A percentile compares a stretch with the other conserved stretches of the same genome.
phyloP scores from a whole-genome alignment of 2,888 invertebrate genomes.

The Pandemis cinnamomeana region DNA sequence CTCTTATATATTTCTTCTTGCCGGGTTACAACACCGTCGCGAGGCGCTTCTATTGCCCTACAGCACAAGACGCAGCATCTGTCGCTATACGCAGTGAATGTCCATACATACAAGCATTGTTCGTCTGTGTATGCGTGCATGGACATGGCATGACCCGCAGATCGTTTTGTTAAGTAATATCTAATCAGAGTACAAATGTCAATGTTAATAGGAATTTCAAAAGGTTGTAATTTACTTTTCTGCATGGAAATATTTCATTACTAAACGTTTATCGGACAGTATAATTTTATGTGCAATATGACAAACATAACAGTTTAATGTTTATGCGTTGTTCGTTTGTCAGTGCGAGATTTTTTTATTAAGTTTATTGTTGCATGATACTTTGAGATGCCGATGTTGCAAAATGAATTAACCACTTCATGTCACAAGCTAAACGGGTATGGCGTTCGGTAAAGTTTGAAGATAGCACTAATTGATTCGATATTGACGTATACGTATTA shows the following conservation, averaged over 20 bases:
- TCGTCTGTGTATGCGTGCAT: constrained; percentile 58
- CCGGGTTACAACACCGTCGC: constrained; percentile 69
- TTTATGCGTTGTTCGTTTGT: constrained; percentile 22
- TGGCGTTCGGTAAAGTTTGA: not conserved
- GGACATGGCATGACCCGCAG: constrained; percentile 59
- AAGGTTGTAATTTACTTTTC: constrained; percentile 58
- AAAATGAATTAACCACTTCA: no score
- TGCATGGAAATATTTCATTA: constrained; percentile 48
- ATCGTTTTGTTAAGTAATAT: constrained; percentile 63
- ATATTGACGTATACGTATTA: not conserved
- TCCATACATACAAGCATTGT: constrained; percentile 36
- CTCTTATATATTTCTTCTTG: constrained; percentile 81
- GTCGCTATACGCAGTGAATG: constrained; percentile 43
- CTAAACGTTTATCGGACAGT: constrained; percentile 47
- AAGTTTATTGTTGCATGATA: constrained; percentile 20
- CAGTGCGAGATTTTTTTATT: constrained; percentile 25
- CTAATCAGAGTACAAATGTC: constrained; percentile 67
- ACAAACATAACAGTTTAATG: constrained; percentile 43
- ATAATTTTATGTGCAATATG: constrained; percentile 45
- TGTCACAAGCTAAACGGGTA: no score
- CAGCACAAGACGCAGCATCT: constrained; percentile 59
- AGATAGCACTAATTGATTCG: not conserved
- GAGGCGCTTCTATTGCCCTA: constrained; percentile 61
- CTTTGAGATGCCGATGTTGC: not conserved
- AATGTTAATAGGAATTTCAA: constrained; percentile 72